These are phyloP conservation scores for Turritopsis rubra DNA, from an alignment of 30 jellyfish, hydroid and myxozoan species.

Conservation along the genomic window DNA sequence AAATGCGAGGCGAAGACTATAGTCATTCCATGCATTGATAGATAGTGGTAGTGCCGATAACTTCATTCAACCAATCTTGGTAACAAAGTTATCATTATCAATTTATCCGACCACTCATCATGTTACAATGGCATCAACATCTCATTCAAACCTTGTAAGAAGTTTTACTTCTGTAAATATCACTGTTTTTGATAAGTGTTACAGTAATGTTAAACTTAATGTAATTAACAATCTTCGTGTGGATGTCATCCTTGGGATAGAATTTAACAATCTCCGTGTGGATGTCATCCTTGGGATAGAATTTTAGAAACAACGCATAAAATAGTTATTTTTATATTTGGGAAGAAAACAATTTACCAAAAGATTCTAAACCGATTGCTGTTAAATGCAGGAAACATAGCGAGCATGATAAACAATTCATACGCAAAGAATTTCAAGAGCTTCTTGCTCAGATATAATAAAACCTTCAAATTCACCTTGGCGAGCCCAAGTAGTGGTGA, in stretches of 20 bases:
- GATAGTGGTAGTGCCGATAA: background rate
- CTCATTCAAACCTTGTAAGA: background rate
- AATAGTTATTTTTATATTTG: too few species aligned
- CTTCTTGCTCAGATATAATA: constrained; percentile 20
- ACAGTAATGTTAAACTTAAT: background rate
- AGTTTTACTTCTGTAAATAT: background rate
- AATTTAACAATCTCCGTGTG: background rate
- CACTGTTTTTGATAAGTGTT: background rate
- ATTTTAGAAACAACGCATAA: constrained; percentile 22
- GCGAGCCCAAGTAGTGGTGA: constrained; percentile 42
- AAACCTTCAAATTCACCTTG: constrained; percentile 34
- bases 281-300: background rate
- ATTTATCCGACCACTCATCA: background rate
- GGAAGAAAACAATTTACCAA: constrained; percentile 16
- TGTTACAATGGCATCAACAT: background rate
- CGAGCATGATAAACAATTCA: background rate
- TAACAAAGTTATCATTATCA: background rate
- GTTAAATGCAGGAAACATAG: background rate
- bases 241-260: background rate
- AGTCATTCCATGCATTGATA: too few species aligned
- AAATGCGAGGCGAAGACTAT: too few species aligned
- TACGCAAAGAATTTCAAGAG: background rate
- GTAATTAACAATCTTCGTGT: constrained; percentile 13
- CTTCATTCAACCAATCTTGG: background rate
- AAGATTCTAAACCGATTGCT: constrained; percentile 27